Conservation (phyloP, 1,140 invertebrate genomes). For the Drosophila orosa region DNA sequence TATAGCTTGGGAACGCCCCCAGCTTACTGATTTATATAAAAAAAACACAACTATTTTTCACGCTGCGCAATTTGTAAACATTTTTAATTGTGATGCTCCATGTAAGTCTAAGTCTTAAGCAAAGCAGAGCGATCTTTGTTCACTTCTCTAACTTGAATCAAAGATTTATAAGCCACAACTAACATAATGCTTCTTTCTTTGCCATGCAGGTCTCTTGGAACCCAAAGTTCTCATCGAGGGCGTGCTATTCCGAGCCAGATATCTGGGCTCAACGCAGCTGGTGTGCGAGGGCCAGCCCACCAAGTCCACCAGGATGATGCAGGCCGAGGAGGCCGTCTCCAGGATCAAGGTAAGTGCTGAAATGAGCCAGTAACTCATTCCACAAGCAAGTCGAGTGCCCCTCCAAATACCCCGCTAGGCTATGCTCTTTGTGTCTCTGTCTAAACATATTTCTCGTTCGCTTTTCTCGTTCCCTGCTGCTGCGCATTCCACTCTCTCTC, state of each 20-base stretch:
- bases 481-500: constrained; percentile 48
- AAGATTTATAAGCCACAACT: background rate
- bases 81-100: background rate
- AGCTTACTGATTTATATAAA: background rate
- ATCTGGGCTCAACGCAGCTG: constrained; percentile 99
- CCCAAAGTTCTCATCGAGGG: constrained; percentile 97
- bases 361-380: background rate
- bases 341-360: constrained; percentile 95
- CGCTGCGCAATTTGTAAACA: constrained; percentile 1
- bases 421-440: constrained; percentile 24
- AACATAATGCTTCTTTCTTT: background rate
- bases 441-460: constrained; percentile 35
- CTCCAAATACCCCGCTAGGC: constrained; percentile 6
- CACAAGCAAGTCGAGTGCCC: background rate
- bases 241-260: constrained; percentile 98
- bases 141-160: background rate
- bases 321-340: constrained; percentile 99
- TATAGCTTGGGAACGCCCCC: constrained; percentile 11
- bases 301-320: constrained; percentile 99
- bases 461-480: constrained; percentile 44
- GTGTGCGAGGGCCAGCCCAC: constrained; percentile 99
- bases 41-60: background rate
- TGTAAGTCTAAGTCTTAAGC: background rate
- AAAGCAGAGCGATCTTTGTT: background rate
- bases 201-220: constrained; percentile 43